Evolutionary conservation across 1,140 invertebrate species (phyloP).

Genomic region (Portunus trituberculatus): DNA sequence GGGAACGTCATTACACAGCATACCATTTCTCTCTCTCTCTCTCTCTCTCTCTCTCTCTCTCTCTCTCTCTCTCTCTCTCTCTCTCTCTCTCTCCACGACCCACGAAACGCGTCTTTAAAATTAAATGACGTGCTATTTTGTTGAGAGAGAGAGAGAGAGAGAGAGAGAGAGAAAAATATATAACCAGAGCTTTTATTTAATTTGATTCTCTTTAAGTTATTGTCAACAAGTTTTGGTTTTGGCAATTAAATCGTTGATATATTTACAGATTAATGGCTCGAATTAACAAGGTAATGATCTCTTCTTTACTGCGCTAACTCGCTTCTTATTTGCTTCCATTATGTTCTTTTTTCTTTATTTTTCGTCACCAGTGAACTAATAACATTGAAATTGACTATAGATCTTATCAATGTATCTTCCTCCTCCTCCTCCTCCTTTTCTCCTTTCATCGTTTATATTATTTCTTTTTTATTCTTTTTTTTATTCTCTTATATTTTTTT

Average conservation of each 20-base stretch:
- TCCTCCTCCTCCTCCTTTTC: not conserved
- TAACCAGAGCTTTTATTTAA: not conserved
- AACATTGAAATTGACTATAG: not conserved
- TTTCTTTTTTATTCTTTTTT: not conserved
- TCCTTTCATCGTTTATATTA: not conserved
- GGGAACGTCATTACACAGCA: not conserved
- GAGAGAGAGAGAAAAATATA: too few species aligned
- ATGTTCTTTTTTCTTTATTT: not conserved
- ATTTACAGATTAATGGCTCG: not conserved
- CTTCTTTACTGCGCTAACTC: not conserved
- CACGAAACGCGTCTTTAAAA: not conserved
- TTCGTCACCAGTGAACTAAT: not conserved
- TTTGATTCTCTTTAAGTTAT: not conserved
- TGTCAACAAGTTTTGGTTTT: not conserved
- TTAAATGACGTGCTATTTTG: too few species aligned
- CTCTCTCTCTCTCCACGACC: not conserved
- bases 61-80: not conserved
- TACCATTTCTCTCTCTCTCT: not conserved
- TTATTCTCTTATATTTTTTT: not conserved
- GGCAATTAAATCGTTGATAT: not conserved
- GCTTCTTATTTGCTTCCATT: not conserved
- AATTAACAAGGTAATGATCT: not conserved
- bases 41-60: slow-evolving; percentile 17
- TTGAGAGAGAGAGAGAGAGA: too few species aligned
- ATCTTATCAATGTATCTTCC: not conserved